Evolutionary conservation across 2,888 invertebrate genomes (phyloP), one percentile per base, ranked within the genome.

Genomic region (Cosmopolites sordidus): DNA sequence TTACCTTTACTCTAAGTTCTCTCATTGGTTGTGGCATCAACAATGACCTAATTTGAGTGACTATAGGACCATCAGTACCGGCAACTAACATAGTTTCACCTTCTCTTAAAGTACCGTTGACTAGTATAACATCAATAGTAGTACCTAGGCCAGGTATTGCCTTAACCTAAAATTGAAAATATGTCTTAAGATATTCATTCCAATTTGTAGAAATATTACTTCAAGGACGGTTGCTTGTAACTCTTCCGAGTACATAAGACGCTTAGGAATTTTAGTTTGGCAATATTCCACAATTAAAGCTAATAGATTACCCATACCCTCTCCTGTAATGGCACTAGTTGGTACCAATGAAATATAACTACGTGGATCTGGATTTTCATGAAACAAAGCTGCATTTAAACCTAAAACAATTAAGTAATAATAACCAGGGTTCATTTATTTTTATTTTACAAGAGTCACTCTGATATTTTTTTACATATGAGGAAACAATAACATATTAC

Each of bases 1-100:
- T n/a, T 72, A 87, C 90, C 83, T 99, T 99, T 2, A 99, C 97
- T 62, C 99, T 78, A 42, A 99, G 78, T 73, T 99, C 99, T 74
- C 91, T 93, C 82, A 99, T 84, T 0, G 99, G 98, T 69, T 97
- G 94, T 1, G 99, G 99, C 92, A 97, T 96, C 18, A 99, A 81
- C 18, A 99, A 79, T 0, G 96, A 97, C 42, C 98, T 83, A 60
- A 99, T 94, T 75, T 95, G 95, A 0, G 99, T 98, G 18, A 93
- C 92, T 60, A 99, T 95, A 0, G 99, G 95, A 1, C 99, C 99
- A 68, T 99, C 99, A 0, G 96, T 95, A 40, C 99, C 99, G 1
- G 98, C 97, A 51, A 99, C 76, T 18, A 99, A 83, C 77, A 97
- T 87, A 0, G 94, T 93, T 66, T 98, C 95, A 1, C 96, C 94